Evolutionary conservation across 2,888 invertebrate genomes (phyloP).

Genomic region (Lottia scabra): DNA sequence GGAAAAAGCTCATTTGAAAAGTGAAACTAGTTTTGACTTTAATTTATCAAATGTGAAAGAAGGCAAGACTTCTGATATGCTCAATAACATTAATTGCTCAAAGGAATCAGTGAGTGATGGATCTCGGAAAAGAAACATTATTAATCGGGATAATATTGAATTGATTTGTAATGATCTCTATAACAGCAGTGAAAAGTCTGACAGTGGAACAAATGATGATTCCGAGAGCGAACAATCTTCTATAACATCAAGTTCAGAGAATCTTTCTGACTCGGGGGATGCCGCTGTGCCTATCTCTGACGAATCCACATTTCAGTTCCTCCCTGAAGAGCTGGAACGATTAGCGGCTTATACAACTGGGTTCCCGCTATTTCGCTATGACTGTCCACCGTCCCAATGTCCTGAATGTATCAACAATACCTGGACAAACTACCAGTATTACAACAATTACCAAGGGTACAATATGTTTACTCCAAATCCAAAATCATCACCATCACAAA

Average conservation of each 20-base stretch:
- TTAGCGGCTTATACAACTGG: slow-evolving; percentile 62
- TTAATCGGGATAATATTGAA: slow-evolving; percentile 62
- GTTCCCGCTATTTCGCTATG: slow-evolving; percentile 59
- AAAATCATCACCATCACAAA: slow-evolving; percentile 10
- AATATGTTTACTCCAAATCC: slow-evolving; percentile 14
- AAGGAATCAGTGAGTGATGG: slow-evolving; percentile 25
- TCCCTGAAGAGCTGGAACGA: slow-evolving; percentile 53
- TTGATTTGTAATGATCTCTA: slow-evolving; percentile 66
- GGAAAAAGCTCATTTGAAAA: slow-evolving; percentile 62
- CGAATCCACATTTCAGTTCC: slow-evolving; percentile 40
- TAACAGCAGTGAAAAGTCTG: slow-evolving; percentile 43
- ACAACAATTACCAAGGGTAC: slow-evolving; percentile 30
- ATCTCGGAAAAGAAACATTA: slow-evolving; percentile 49
- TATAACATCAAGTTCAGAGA: slow-evolving; percentile 54
- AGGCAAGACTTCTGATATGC: slow-evolving; percentile 33
- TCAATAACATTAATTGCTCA: slow-evolving; percentile 52
- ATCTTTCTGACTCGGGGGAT: slow-evolving; percentile 54
- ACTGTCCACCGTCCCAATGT: slow-evolving; percentile 59
- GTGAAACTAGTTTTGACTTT: slow-evolving; percentile 34
- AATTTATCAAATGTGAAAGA: slow-evolving; percentile 29
- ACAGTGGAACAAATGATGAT: slow-evolving; percentile 43
- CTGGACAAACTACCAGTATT: slow-evolving; percentile 41
- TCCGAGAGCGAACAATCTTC: slow-evolving; percentile 54
- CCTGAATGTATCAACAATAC: slow-evolving; percentile 54
- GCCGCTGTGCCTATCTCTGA: slow-evolving; percentile 32